These are phyloP conservation scores for Palloptera scutellata DNA, from an alignment of 2,888 invertebrate species.

Conservation along the genomic window DNA sequence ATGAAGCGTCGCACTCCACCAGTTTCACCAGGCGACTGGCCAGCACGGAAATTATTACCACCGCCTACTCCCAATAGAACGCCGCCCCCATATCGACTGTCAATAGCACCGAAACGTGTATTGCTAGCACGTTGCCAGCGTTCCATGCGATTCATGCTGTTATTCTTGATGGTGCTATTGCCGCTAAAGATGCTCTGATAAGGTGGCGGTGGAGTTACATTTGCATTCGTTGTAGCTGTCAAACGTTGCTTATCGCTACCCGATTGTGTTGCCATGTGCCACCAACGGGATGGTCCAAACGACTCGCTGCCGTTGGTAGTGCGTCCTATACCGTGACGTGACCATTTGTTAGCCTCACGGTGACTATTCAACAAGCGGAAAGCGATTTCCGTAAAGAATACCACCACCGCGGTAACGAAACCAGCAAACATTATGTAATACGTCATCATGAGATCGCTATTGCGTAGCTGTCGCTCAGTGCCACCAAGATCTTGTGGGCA, in stretches of 20 bases:
- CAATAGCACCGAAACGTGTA: slow-evolving; percentile 30
- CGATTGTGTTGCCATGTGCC: slow-evolving; percentile 39
- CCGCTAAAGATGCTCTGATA: slow-evolving; percentile 67
- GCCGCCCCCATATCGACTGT: slow-evolving; percentile 16
- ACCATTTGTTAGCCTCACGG: slow-evolving; percentile 47
- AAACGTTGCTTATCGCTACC: slow-evolving; percentile 43
- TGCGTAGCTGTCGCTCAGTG: slow-evolving; percentile 78
- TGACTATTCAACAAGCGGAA: slow-evolving; percentile 58
- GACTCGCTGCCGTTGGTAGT: slow-evolving; percentile 49
- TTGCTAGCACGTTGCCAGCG: slow-evolving; percentile 38
- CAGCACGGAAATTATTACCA: slow-evolving; percentile 34
- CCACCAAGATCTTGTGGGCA: slow-evolving; percentile 84
- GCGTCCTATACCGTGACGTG: slow-evolving; percentile 51
- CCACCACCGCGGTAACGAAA: slow-evolving; percentile 70
- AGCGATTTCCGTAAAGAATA: slow-evolving; percentile 73
- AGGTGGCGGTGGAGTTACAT: slow-evolving; percentile 70
- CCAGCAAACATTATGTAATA: slow-evolving; percentile 79
- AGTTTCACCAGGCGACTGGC: slow-evolving; percentile 12
- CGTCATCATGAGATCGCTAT: slow-evolving; percentile 80
- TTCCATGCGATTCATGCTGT: slow-evolving; percentile 2
- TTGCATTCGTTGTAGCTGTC: slow-evolving; percentile 39
- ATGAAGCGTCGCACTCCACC: slow-evolving; percentile 68
- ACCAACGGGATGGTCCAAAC: slow-evolving; percentile 48
- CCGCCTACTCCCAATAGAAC: slow-evolving; percentile 31
- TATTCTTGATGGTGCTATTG: slow-evolving; percentile 24